Percentiles rank a stretch among this genome's conserved stretches.
These are phyloP conservation scores for Ectropis crepuscularia DNA, from an alignment of 2,888 invertebrate genomes.

Conservation along the genomic window DNA sequence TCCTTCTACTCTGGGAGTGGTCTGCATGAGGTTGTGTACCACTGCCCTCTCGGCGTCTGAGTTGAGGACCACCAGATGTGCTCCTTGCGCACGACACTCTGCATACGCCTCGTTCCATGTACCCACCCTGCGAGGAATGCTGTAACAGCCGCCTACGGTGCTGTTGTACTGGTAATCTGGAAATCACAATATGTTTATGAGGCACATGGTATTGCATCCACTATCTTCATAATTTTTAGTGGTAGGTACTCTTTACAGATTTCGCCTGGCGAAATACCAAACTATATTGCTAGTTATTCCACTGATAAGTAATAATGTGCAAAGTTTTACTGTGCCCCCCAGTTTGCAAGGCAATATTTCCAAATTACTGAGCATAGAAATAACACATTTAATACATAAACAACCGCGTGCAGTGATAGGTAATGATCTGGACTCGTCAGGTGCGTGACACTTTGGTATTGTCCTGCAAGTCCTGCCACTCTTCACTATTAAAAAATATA, in stretches of 20 bases:
- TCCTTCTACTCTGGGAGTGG: slow-evolving; percentile 16
- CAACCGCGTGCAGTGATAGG: no score
- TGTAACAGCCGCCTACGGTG: slow-evolving; percentile 67
- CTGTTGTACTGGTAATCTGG: slow-evolving; percentile 57
- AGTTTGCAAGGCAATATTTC: no score
- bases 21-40: slow-evolving; percentile 49
- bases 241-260: no score
- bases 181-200: not conserved
- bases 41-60: slow-evolving; percentile 57
- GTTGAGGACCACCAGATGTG: slow-evolving; percentile 65
- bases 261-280: no score
- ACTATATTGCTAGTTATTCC: no score
- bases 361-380: no score
- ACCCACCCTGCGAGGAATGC: slow-evolving; percentile 47
- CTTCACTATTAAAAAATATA: not conserved
- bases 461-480: not conserved
- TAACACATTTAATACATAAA: no score
- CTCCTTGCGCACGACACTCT: slow-evolving; percentile 60
- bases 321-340: no score
- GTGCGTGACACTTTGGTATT: no score
- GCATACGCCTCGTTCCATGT: slow-evolving; percentile 68
- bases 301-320: no score
- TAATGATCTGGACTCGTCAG: no score
- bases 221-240: no score
- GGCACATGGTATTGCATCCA: not conserved